phyloP scores from a whole-genome alignment of 2,113 vertebrate genomes.

The Stegastes partitus region DNA sequence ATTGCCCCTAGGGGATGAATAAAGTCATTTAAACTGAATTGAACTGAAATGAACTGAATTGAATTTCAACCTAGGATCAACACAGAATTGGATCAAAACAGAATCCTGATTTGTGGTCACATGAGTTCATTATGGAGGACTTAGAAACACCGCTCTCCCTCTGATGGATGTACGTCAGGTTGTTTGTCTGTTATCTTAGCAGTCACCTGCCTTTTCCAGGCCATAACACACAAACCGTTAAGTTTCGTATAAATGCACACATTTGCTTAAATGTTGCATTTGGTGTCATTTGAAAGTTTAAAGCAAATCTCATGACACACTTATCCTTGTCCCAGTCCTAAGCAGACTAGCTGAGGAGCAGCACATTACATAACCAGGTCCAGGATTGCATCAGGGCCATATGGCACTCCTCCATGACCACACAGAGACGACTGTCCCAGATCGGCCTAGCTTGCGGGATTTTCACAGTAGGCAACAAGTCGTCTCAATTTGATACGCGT shows the following conservation, averaged over 20 bases:
- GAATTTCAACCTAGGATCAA: no score
- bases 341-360: constrained; percentile 22
- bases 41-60: no score
- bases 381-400: constrained; percentile 46
- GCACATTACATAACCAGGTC: constrained; percentile 52
- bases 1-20: no score
- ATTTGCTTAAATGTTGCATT: background rate
- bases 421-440: constrained; percentile 27
- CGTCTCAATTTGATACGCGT: constrained; percentile 44
- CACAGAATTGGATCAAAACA: constrained; percentile 40
- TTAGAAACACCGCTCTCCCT: constrained; percentile 19
- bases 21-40: no score
- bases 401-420: constrained; percentile 55
- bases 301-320: background rate
- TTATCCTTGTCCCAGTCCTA: background rate
- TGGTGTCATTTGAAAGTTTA: background rate
- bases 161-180: background rate
- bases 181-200: background rate
- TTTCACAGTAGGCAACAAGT: constrained; percentile 54
- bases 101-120: constrained; percentile 37
- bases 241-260: background rate
- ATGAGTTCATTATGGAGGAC: constrained; percentile 44
- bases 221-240: background rate
- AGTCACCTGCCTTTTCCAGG: background rate
- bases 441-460: constrained; percentile 46